Percentiles rank a stretch among this genome's conserved stretches.
Conservation (phyloP, 2,888 invertebrate genomes). For the Caenorhabditis sp. region DNA sequence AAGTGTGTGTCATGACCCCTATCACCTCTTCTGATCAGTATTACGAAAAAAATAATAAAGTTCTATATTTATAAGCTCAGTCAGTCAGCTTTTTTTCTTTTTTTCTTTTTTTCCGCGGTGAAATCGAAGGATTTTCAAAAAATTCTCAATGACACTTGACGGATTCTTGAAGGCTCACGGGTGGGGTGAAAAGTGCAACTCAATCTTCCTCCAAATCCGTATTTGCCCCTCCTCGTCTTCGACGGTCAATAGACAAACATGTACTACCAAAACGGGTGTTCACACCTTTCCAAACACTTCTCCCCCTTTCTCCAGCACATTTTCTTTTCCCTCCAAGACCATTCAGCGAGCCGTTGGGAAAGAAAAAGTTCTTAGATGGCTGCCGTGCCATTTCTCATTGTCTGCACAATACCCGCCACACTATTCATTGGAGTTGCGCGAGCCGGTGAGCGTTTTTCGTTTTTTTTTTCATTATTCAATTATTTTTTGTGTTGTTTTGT, state of each 20-base stretch:
- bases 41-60: slow-evolving; percentile 11
- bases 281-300: slow-evolving; percentile 49
- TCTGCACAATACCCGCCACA: slow-evolving; percentile 53
- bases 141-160: slow-evolving; percentile 44
- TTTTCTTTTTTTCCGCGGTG: slow-evolving; percentile 19
- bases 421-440: slow-evolving; percentile 55
- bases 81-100: slow-evolving; percentile 14
- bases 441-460: slow-evolving; percentile 55
- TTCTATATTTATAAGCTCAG: slow-evolving; percentile 5
- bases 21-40: slow-evolving; percentile 1
- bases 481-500: too few relatives aligned
- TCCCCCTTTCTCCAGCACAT: slow-evolving; percentile 30
- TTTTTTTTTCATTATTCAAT: not conserved
- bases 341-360: too few relatives aligned
- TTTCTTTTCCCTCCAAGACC: too few relatives aligned
- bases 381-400: slow-evolving; percentile 53
- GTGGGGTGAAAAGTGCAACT: slow-evolving; percentile 7
- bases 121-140: too few relatives aligned
- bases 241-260: slow-evolving; percentile 36
- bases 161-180: slow-evolving; percentile 23
- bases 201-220: slow-evolving; percentile 14
- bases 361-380: slow-evolving; percentile 46
- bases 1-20: slow-evolving; percentile 51
- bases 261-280: slow-evolving; percentile 58
- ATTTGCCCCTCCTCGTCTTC: slow-evolving; percentile 33